Base-by-base conservation (phyloP, 2,888 invertebrate genomes). In the Acleris literana region DNA sequence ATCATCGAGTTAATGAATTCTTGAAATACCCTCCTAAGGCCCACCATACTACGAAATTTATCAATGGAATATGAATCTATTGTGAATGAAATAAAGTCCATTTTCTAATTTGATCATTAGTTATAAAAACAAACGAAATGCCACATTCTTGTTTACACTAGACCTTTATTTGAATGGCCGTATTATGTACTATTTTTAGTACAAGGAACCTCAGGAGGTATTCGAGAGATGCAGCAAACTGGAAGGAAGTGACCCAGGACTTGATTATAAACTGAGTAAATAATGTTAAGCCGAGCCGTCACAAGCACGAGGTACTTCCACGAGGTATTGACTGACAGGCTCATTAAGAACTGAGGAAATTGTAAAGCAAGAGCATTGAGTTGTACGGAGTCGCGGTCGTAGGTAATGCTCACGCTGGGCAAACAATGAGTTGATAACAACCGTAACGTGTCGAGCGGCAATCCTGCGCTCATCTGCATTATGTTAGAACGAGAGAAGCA, bases 361-460 rank as follows among this genome's bases (percentile, higher is more conserved):
- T 79, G 77, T 76, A 77, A 79, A 83, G 85, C 83, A 79, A 81
- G 83, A 81, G 81, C 74, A 73, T 78, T 76, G 70, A 75, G 76
- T 77, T 76, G 76, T 77, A 74, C 76, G 79, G 80, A 78, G 76
- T 80, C 73, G 74, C 72, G 78, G 82, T 68, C 54, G 70, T 68
- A 65, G 65, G 60, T 68, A 68, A 66, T 81, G 82, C 84, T 82
- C 82, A 74, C 78, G 76, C 74, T 78, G 71, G 71, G 77, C 83
- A 81, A 85, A 88, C 88, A 87, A 88, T 87, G 84, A 74, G 78
- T 80, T 79, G 77, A 82, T 86, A 87, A 88, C 86, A 83, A 82
- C 82, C 87, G 85, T 89, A 84, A 86, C 87, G 84, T 85, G 82
- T 76, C 77, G 79, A 77, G 70, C 77, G 78, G 71, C 80, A 79